These are phyloP conservation scores for Bombus cullumanus DNA, from an alignment of 1,140 invertebrate genomes.

Conservation along the genomic window DNA sequence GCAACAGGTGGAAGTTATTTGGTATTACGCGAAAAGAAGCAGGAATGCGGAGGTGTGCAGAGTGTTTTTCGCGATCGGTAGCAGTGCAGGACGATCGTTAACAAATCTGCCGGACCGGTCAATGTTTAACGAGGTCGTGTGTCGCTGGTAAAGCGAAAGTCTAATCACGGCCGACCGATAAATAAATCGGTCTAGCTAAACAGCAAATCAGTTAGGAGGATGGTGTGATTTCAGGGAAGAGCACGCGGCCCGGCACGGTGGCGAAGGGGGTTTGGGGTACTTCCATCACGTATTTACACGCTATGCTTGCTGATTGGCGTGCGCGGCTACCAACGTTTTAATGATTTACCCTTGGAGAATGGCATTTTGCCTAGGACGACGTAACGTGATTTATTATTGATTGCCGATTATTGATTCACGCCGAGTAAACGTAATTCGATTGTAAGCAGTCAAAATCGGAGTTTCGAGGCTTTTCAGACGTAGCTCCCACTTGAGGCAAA, in stretches of 20 bases:
- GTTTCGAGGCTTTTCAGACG: not conserved
- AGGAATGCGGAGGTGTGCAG: too few relatives aligned
- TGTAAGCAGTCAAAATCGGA: not conserved
- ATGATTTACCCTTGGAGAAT: slow-evolving; percentile 60
- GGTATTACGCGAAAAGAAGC: slow-evolving; percentile 24
- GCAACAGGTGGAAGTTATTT: slow-evolving; percentile 65
- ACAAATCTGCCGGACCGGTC: slow-evolving; percentile 31
- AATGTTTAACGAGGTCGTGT: slow-evolving; percentile 54
- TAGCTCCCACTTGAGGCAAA: not conserved
- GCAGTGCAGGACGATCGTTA: slow-evolving; percentile 23
- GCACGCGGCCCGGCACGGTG: not conserved
- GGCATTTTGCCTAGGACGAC: slow-evolving; percentile 50
- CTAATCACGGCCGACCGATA: slow-evolving; percentile 65
- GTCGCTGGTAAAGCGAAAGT: slow-evolving; percentile 64
- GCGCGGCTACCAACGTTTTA: slow-evolving; percentile 55
- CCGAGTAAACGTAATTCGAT: slow-evolving; percentile 27
- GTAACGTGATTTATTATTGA: slow-evolving; percentile 60
- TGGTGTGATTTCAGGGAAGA: slow-evolving; percentile 44
- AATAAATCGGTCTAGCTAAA: slow-evolving; percentile 66
- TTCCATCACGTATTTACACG: slow-evolving; percentile 65
- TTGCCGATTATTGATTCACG: slow-evolving; percentile 31
- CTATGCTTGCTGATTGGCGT: slow-evolving; percentile 61
- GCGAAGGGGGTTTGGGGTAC: slow-evolving; percentile 6
- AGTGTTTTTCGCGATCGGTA: slow-evolving; percentile 19
- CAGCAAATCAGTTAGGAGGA: slow-evolving; percentile 53